A percentile compares a stretch with the other conserved stretches of the same genome.
Conservation (phyloP, 2,888 invertebrate genomes). For the Cremastinae sp. region DNA sequence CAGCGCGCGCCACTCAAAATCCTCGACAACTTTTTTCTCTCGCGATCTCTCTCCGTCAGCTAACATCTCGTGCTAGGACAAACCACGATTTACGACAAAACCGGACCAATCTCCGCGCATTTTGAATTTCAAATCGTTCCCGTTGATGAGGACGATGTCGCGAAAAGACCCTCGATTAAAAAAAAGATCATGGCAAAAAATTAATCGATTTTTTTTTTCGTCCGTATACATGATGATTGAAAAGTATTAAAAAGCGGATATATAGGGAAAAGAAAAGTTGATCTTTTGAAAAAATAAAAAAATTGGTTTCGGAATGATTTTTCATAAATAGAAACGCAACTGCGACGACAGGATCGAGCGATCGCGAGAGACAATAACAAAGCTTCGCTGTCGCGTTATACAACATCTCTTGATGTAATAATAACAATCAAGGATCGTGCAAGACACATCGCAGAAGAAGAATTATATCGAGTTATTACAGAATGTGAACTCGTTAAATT, state of each 20-base stretch:
- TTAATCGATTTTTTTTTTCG: too few relatives aligned
- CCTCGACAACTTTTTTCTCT: slow-evolving; percentile 71
- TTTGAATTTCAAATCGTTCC: slow-evolving; percentile 71
- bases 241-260: too few relatives aligned
- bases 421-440: slow-evolving; percentile 8
- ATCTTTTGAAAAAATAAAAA: too few relatives aligned
- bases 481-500: slow-evolving; percentile 20
- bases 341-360: too few relatives aligned
- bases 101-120: slow-evolving; percentile 68
- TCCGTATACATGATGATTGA: too few relatives aligned
- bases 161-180: background rate
- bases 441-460: background rate
- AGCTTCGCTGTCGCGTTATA: slow-evolving; percentile 9
- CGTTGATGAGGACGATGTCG: slow-evolving; percentile 7
- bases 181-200: background rate
- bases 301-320: too few relatives aligned
- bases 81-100: slow-evolving; percentile 74
- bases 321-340: too few relatives aligned
- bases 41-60: slow-evolving; percentile 4
- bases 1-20: slow-evolving; percentile 66
- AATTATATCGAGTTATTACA: slow-evolving; percentile 19
- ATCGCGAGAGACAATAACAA: background rate
- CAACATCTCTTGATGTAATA: slow-evolving; percentile 18
- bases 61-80: slow-evolving; percentile 30
- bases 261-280: background rate